phyloP scores from a whole-genome alignment of 2,797 vertebrate species.

The Cottoperca gobio region DNA sequence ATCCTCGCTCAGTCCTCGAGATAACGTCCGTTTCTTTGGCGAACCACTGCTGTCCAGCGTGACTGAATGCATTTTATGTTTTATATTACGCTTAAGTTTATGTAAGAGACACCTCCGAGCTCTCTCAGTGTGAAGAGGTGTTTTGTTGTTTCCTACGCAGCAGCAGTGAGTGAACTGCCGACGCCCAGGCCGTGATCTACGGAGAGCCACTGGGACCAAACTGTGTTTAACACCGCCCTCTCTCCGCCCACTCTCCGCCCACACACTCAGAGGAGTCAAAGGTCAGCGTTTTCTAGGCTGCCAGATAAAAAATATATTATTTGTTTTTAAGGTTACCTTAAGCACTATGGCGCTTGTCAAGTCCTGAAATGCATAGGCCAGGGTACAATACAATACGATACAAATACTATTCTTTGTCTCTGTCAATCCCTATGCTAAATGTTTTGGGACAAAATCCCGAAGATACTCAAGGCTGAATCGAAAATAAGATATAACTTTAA shows the following conservation, averaged over 20 bases:
- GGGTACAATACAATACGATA: background rate
- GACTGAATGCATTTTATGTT: slow-evolving; percentile 78
- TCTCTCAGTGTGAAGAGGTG: background rate
- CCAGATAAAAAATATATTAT: background rate
- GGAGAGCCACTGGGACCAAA: slow-evolving; percentile 54
- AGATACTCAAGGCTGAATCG: too few species aligned
- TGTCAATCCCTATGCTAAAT: background rate
- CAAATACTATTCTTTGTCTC: background rate
- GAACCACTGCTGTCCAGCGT: slow-evolving; percentile 76
- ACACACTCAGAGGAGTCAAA: slow-evolving; percentile 29
- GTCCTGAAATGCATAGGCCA: background rate
- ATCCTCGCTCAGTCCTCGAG: slow-evolving; percentile 85
- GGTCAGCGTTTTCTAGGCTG: background rate
- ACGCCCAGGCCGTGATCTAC: slow-evolving; percentile 69
- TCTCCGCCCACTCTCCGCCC: slow-evolving; percentile 53
- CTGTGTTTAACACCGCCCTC: slow-evolving; percentile 12
- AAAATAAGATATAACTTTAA: too few species aligned
- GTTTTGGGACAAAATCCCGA: too few species aligned
- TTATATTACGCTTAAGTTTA: slow-evolving; percentile 48
- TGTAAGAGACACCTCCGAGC: slow-evolving; percentile 47
- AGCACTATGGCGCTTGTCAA: background rate
- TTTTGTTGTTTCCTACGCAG: slow-evolving; percentile 55
- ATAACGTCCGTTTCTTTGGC: slow-evolving; percentile 79
- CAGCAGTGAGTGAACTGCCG: slow-evolving; percentile 1
- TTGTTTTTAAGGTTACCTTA: slow-evolving; percentile 9